Conservation (phyloP, 35 echinoderm and acorn worm genomes). For the Lytechinus pictus region DNA sequence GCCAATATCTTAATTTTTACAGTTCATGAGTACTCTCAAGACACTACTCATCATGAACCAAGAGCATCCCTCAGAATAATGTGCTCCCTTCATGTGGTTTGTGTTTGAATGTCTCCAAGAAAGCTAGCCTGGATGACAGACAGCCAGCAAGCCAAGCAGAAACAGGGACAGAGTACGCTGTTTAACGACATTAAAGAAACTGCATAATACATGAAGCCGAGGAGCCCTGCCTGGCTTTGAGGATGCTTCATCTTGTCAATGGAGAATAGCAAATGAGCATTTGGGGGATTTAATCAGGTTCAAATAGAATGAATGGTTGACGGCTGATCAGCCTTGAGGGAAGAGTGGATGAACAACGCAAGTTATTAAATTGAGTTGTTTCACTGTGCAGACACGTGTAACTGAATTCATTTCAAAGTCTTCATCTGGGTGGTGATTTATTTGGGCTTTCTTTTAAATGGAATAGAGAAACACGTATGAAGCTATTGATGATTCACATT, state of each 20-base stretch:
- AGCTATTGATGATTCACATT: background rate
- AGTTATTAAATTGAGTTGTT: background rate
- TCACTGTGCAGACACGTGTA: background rate
- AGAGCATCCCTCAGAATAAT: background rate
- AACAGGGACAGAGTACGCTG: background rate
- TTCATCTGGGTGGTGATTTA: background rate
- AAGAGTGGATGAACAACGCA: background rate
- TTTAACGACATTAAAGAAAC: background rate
- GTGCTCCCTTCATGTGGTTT: background rate
- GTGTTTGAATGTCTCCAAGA: background rate
- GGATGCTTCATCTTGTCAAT: slow-evolving; percentile 18
- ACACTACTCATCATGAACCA: background rate
- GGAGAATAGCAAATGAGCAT: background rate
- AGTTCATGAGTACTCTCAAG: background rate
- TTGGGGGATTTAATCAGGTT: slow-evolving; percentile 10
- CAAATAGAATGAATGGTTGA: background rate
- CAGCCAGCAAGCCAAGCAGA: background rate
- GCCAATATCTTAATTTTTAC: background rate
- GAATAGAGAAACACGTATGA: background rate
- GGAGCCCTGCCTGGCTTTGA: background rate
- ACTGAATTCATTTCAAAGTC: background rate
- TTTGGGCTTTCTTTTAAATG: background rate
- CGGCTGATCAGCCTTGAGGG: background rate
- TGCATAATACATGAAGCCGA: background rate
- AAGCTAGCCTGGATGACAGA: background rate